phyloP scores from a whole-genome alignment of 2,113 vertebrate species.

The Mesitornis unicolor region DNA sequence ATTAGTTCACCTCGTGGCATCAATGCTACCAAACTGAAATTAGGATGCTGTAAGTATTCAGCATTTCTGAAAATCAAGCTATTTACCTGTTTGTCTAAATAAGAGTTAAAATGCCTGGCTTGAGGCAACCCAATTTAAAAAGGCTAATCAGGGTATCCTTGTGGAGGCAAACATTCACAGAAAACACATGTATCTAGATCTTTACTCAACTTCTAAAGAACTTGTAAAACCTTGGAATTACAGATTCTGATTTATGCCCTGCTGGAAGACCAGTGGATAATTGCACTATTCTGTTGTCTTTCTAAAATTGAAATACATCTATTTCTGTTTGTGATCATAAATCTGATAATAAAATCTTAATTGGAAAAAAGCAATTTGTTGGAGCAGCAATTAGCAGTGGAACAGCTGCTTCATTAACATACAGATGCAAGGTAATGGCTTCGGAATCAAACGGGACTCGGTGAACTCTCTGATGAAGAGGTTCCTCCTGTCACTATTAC shows the following conservation, averaged over 20 bases:
- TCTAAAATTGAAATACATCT: slow-evolving; percentile 30
- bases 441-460: neutral
- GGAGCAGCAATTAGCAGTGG: slow-evolving; percentile 46
- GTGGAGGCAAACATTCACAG: neutral
- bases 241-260: neutral
- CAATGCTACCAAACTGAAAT: neutral
- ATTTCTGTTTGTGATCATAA: slow-evolving; percentile 48
- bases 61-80: neutral
- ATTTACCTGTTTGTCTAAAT: neutral
- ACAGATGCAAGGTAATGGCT: slow-evolving; percentile 43
- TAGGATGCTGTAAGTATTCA: neutral
- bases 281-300: slow-evolving; percentile 23
- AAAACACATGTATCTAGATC: neutral
- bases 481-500: neutral
- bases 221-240: neutral
- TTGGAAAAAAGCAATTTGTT: slow-evolving; percentile 46
- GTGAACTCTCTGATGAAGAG: slow-evolving; percentile 21
- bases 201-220: neutral
- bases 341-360: slow-evolving; percentile 59
- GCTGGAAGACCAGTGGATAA: neutral
- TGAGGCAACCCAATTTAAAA: neutral
- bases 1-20: neutral
- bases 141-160: neutral
- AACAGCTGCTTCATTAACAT: slow-evolving; percentile 54
- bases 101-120: neutral